Conservation (phyloP, 2,113 vertebrate genomes). For the Caranx melampygus region DNA sequence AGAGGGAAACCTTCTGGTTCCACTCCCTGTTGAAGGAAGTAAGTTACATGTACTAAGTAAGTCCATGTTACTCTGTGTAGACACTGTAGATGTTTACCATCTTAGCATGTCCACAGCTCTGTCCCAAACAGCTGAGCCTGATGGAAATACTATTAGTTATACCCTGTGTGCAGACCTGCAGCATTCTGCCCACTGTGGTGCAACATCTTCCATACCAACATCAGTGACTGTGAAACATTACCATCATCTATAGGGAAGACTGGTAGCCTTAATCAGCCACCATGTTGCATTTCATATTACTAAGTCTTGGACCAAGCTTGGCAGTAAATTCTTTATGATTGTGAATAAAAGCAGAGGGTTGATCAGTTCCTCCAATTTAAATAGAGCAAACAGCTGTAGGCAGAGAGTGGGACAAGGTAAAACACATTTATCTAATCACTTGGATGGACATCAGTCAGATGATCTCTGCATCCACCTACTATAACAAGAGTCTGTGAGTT, state of each 20-base stretch:
- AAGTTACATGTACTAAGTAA: not conserved
- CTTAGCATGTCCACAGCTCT: too few species aligned
- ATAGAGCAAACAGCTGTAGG: conserved; percentile 24
- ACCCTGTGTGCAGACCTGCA: too few species aligned
- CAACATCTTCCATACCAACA: not conserved
- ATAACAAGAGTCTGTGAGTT: conserved; percentile 86
- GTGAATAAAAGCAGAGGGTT: not conserved
- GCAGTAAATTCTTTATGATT: conserved; percentile 2
- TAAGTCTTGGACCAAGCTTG: not conserved
- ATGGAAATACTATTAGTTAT: too few species aligned
- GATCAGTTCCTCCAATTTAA: conserved; percentile 29
- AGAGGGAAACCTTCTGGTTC: conserved; percentile 89
- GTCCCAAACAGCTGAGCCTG: too few species aligned
- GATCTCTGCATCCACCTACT: conserved; percentile 80
- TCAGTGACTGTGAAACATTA: not conserved
- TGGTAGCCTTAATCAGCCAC: not conserved
- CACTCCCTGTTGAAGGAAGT: conserved; percentile 84
- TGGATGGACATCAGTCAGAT: conserved; percentile 6
- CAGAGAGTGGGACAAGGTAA: conserved; percentile 21
- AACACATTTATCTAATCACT: conserved; percentile 31
- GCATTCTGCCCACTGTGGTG: too few species aligned
- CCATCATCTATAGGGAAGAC: not conserved
- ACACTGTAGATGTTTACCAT: too few species aligned
- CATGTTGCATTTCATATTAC: not conserved
- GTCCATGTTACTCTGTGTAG: too few species aligned